Conservation (phyloP, 2,797 vertebrate species). For the Sternarchorhynchus goeldii region DNA sequence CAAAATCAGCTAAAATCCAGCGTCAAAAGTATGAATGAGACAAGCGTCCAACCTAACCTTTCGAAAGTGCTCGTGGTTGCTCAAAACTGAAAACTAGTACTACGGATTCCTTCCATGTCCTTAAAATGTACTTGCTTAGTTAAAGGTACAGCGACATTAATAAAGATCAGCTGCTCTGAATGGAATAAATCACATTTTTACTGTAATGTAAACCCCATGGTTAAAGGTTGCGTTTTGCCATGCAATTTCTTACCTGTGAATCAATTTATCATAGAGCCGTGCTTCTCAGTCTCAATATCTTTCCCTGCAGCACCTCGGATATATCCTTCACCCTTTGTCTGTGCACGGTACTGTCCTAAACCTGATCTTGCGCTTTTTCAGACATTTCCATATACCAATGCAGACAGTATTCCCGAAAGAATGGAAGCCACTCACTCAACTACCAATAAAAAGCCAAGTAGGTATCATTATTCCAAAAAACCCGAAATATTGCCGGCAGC, state of each 20-base stretch:
- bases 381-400: constrained; percentile 93
- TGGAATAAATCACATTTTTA: constrained; percentile 86
- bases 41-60: constrained; percentile 72
- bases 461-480: constrained; percentile 78
- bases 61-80: constrained; percentile 66
- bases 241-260: constrained; percentile 97
- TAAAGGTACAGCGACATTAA: constrained; percentile 75
- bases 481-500: constrained; percentile 75
- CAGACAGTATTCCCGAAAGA: constrained; percentile 99
- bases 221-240: constrained; percentile 92
- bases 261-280: constrained; percentile 95
- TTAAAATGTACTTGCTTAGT: constrained; percentile 57
- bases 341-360: constrained; percentile 95
- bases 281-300: constrained; percentile 85
- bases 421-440: constrained; percentile 92
- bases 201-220: constrained; percentile 81
- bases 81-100: constrained; percentile 64
- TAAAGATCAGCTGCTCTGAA: constrained; percentile 79
- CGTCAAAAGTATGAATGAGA: constrained; percentile 61
- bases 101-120: constrained; percentile 57
- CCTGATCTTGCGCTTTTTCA: constrained; percentile 97
- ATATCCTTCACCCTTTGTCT: constrained; percentile 99
- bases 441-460: constrained; percentile 97
- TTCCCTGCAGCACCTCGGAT: constrained; percentile 85
- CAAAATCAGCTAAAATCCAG: constrained; percentile 68